These are phyloP conservation scores for Bos javanicus DNA, from an alignment of 2,113 vertebrate genomes.

Conservation along the genomic window DNA sequence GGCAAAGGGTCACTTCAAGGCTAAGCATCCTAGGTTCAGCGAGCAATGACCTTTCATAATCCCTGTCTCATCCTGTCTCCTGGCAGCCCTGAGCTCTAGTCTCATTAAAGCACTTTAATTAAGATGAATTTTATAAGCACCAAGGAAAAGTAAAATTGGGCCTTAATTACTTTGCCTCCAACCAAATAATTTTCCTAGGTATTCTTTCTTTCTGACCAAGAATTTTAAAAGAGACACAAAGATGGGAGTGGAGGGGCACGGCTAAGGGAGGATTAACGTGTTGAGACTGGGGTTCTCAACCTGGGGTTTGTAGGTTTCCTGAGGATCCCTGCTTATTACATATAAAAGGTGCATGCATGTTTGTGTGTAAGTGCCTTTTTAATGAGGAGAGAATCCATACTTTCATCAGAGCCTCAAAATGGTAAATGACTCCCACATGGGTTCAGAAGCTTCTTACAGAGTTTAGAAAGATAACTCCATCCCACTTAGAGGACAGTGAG, in stretches of 20 bases:
- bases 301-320: fast-evolving
- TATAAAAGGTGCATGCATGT: not conserved
- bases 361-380: not conserved
- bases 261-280: not conserved
- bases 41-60: not conserved
- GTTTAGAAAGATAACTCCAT: not conserved
- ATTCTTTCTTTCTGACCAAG: not conserved
- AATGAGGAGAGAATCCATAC: not conserved
- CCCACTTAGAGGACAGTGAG: not conserved
- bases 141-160: not conserved
- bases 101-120: not conserved
- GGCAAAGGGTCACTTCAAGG: not conserved
- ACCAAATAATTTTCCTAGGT: not conserved
- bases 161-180: conserved; percentile 42
- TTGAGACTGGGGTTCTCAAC: not conserved
- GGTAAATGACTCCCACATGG: not conserved
- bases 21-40: not conserved
- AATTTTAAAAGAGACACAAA: not conserved
- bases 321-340: not conserved
- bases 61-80: not conserved
- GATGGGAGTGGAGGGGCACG: fast-evolving
- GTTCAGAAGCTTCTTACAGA: not conserved
- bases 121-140: conserved; percentile 13
- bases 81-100: not conserved
- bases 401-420: not conserved